Percentiles rank a stretch among this genome's conserved stretches.
These are phyloP conservation scores for Psix sp. DNA, from an alignment of 1,140 invertebrate genomes.

Conservation along the genomic window DNA sequence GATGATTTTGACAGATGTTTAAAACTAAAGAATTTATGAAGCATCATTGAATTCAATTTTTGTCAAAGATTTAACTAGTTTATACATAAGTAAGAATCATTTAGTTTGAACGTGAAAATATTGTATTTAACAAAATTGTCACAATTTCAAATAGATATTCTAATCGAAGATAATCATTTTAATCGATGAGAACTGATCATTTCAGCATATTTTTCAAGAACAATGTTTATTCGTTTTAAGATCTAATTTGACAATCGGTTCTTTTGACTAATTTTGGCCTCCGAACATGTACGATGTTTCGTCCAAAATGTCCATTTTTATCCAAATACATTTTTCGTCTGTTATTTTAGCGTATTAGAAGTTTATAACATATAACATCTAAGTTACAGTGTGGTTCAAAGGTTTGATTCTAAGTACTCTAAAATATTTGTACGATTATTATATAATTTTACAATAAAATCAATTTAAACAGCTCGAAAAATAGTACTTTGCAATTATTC, in stretches of 20 bases:
- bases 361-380: neutral
- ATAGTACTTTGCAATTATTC: too few relatives aligned
- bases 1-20: constrained; percentile 4
- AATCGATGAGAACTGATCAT: constrained; percentile 22
- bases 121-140: constrained; percentile 46
- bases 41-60: constrained; percentile 1
- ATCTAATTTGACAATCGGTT: neutral
- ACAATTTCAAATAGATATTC: constrained; percentile 49
- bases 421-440: constrained; percentile 1
- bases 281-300: too few relatives aligned
- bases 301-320: neutral
- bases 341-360: neutral
- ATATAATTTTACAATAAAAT: constrained; percentile 3
- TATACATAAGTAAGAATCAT: neutral
- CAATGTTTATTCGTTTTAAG: neutral
- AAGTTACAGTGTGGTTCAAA: constrained; percentile 1
- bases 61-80: constrained; percentile 25
- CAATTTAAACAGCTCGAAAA: neutral
- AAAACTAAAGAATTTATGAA: neutral
- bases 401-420: neutral
- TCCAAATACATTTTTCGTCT: constrained; percentile 1
- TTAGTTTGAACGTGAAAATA: constrained; percentile 11
- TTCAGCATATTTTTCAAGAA: constrained; percentile 1
- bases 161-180: constrained; percentile 17
- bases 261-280: too few relatives aligned